These are phyloP conservation scores for Gopherus evgoodei DNA, from an alignment of 2,113 vertebrate species.

Conservation along the genomic window DNA sequence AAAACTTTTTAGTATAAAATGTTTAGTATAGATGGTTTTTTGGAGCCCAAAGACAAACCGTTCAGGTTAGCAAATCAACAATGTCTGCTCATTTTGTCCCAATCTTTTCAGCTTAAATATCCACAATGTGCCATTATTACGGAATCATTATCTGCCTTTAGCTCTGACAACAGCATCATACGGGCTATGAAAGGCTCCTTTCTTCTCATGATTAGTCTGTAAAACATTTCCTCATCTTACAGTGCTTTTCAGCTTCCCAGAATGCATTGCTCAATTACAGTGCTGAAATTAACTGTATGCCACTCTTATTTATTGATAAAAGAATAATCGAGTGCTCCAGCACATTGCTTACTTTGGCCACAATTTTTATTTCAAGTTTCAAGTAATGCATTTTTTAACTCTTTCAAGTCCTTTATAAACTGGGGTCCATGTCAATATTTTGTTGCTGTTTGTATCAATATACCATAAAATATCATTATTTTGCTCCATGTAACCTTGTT, in stretches of 20 bases:
- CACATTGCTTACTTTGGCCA: constrained; percentile 81
- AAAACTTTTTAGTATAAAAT: constrained; percentile 76
- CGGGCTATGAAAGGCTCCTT: constrained; percentile 90
- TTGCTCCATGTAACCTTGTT: constrained; percentile 47
- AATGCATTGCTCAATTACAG: constrained; percentile 91
- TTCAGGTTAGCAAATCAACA: constrained; percentile 84
- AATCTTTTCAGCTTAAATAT: constrained; percentile 89
- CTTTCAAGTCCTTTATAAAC: constrained; percentile 75
- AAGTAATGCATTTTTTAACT: constrained; percentile 80
- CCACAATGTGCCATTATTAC: constrained; percentile 94
- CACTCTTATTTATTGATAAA: constrained; percentile 86
- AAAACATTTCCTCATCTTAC: constrained; percentile 93
- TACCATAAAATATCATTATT: constrained; percentile 59
- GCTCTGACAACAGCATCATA: constrained; percentile 91
- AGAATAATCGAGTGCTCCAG: constrained; percentile 83
- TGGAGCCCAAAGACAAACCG: constrained; percentile 82
- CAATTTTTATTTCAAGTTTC: constrained; percentile 84
- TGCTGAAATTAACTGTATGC: constrained; percentile 90
- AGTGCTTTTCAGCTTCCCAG: constrained; percentile 87
- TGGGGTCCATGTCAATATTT: constrained; percentile 55
- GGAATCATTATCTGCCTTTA: constrained; percentile 93
- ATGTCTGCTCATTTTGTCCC: constrained; percentile 86
- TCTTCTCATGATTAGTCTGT: constrained; percentile 93
- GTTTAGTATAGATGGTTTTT: constrained; percentile 76
- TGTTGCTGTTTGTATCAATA: constrained; percentile 35